Evolutionary conservation across 2,113 vertebrate genomes (phyloP).

Genomic region (Jacana jacana): DNA sequence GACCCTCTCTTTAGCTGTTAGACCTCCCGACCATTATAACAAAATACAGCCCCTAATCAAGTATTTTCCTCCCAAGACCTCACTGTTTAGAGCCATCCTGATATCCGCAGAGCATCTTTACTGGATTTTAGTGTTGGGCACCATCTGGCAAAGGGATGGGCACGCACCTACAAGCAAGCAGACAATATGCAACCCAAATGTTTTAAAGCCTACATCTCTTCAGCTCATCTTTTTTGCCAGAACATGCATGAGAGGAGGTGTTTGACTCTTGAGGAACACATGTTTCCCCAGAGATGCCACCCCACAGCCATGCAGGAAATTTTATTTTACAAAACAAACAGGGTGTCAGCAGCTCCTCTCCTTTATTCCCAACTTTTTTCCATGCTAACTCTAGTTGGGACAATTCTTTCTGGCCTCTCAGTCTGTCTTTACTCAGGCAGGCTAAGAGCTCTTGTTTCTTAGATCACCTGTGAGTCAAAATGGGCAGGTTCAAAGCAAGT

Average conservation of each 20-base stretch:
- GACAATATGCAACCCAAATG: not conserved
- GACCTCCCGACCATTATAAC: not conserved
- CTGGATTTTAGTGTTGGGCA: not conserved
- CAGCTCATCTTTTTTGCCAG: not conserved
- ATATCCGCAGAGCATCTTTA: not conserved
- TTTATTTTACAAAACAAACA: not conserved
- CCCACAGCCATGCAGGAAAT: not conserved
- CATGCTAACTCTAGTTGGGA: not conserved
- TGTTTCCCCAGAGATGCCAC: fast-evolving
- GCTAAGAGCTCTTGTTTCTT: not conserved
- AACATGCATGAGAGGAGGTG: not conserved
- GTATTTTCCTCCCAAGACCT: not conserved
- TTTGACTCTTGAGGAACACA: not conserved
- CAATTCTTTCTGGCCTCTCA: not conserved
- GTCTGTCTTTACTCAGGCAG: not conserved
- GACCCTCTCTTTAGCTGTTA: not conserved
- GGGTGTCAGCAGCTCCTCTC: not conserved
- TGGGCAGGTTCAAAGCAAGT: not conserved
- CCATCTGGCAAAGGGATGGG: fast-evolving
- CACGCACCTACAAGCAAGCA: fast-evolving
- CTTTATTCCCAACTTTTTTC: not conserved
- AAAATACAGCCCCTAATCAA: not conserved
- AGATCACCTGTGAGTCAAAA: not conserved
- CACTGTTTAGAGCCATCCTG: not conserved
- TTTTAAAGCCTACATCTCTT: not conserved